Base-by-base conservation (phyloP, 1,140 invertebrate genomes). In the silkworm (Bombyx mori) region DNA sequence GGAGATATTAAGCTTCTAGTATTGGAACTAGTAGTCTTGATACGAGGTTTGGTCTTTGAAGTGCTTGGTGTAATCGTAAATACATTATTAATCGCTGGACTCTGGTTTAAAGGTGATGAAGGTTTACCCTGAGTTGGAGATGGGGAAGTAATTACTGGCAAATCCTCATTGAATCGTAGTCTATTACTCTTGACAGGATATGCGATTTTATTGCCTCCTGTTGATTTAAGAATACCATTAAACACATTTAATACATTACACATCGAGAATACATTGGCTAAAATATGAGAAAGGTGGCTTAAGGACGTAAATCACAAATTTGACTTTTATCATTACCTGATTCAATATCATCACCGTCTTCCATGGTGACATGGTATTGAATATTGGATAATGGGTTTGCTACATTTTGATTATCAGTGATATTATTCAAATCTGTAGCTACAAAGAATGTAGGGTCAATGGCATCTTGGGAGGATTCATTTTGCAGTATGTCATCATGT, bases 311-410 rank as follows among this genome's bases (percentile, higher is more conserved):
- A 47, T 3, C 45, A 10, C 45, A 51, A 42, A 52, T 42, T 35
- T 42, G 10, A n/a, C 0, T 35, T 26, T 26, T 3, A 51, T 46
- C 8, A 55, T 35, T 70, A 86, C 82, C 82, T 73, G 73, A 58
- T 49, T 83, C 75, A 55, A 46, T 51, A 45, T 85, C 83, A 57
- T 86, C 83, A 12, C 77, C 82, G 64, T 85, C 83, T 60, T 82
- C 83, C 75, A 86, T 71, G 43, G 83, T 85, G 46, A 86, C 83
- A 65, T 86, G 77, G 60, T 86, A 86, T 18, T 77, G 73, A 54
- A 67, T 62, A 10, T 70, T 58, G 12, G 66, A 61, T 46, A 69
- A 49, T 44, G 71, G 70, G 44, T 77, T 69, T 59, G 58, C 43
- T 22, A 70, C 69, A 54, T 68, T 71, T 7, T 66, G 66, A 45